Evolutionary conservation across 2,888 invertebrate genomes (phyloP), one percentile per base, ranked within the genome.

Genomic region (Troides oblongomaculatus): DNA sequence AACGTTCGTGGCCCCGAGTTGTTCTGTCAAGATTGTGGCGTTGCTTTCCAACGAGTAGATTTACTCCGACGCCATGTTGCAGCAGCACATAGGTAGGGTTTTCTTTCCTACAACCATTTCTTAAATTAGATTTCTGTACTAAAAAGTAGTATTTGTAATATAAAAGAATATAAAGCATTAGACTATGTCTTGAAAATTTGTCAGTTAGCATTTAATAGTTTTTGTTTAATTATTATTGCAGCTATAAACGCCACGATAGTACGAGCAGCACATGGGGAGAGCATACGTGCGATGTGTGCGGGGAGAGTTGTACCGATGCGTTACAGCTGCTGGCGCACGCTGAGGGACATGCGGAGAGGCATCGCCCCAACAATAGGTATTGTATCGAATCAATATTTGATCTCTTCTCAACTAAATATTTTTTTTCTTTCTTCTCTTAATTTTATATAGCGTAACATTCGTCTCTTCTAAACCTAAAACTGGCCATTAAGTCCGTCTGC

Each of bases 201-300:
- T 30, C 30, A 30, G 5, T 30, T 30, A 30, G 30, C 5, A 30
- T 30, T 30, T 30, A 30, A 30, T 30, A 30, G 30, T 30, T 30
- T 30, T 30, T 4, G 46, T 46, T 46, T 46, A 46, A 14, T 14
- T 46, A 46, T 12, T 12, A 25, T 72, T 64, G 23, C 80, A 92
- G 92, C 73, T 89, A 92, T 82, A 88, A 89, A 79, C 84, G 92
- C 18, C 88, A 86, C 80, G 85, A 85, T 76, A 87, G 88, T 74
- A 77, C 79, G 23, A 84, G 84, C 74, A 83, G 86, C 74, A 84
- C 92, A 74, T 93, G 93, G 84, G 78, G 75, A 70, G 93, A 93
- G 71, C 96, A 97, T 83, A 93, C 95, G 74, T 97, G 97, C 84
- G 96, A 95, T 81, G 96, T 95, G 56, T 97, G 97, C 84, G 97